Evolutionary conservation across 2,888 invertebrate species (phyloP), one percentile per base, ranked within the genome.

Genomic region (Halictus ligatus): DNA sequence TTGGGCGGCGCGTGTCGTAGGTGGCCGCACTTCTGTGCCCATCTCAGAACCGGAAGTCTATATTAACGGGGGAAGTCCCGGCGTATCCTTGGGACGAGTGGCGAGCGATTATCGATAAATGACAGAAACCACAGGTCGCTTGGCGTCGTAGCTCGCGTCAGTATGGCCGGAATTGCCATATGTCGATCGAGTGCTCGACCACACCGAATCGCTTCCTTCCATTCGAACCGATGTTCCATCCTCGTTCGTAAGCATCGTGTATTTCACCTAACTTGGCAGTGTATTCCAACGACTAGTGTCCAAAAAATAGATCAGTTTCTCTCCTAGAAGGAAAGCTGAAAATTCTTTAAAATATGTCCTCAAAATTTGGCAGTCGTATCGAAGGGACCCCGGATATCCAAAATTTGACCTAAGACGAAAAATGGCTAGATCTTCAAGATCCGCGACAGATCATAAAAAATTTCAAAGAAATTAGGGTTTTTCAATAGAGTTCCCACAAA

Each of bases 61-160:
- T 69, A 85, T 83, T 84, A 87, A 82, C 78, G 43, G 72, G 80
- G 90, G 83, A 72, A 80, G 82, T 74, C 50, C 74, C 21, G 82
- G 75, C 75, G 85, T 72, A 87, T 80, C 75, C 86, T 81, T 83
- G 88, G 87, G 73, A 77, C 86, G 60, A 64, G 60, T 85, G 85
- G 87, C 88, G 90, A 89, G 78, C 92, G 93, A 94, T 94, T 93
- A 93, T 91, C 93, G 90, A 90, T 91, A 93, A 93, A 93, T 92
- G 93, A 93, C 92, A 92, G 91, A 92, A 92, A 94, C 93, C 93
- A 91, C 93, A 93, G 90, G 88, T 93, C 92, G 93, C 90, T 92
- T 92, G 93, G 92, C 93, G 89, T 91, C 91, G 86, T 64, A 80
- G 67, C 85, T 75, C 76, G 83, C 86, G 83, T 87, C 86, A 84